Evolutionary conservation across 2,797 vertebrate genomes (phyloP).

Genomic region (Scleropages formosus): DNA sequence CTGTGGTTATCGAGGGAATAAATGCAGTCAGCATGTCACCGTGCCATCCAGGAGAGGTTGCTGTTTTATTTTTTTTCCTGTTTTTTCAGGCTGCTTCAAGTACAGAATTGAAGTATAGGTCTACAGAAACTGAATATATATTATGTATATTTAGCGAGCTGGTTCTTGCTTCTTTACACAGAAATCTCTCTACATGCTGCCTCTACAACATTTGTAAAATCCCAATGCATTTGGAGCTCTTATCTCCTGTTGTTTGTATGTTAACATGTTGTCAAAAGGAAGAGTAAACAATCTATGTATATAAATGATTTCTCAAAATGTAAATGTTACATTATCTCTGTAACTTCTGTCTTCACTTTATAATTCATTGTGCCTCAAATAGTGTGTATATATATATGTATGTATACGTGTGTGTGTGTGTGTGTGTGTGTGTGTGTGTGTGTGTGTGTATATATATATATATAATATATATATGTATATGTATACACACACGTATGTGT

Average conservation of each 20-base stretch:
- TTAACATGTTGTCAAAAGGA: slow-evolving; percentile 57
- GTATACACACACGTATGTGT: too few species aligned
- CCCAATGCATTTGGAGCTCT: slow-evolving; percentile 69
- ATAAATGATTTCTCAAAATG: slow-evolving; percentile 87
- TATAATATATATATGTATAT: slow-evolving; percentile 81
- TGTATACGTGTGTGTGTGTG: slow-evolving; percentile 75
- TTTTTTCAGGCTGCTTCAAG: slow-evolving; percentile 18
- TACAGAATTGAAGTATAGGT: slow-evolving; percentile 28
- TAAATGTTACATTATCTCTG: slow-evolving; percentile 82
- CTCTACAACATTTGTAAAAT: slow-evolving; percentile 58
- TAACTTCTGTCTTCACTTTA: slow-evolving; percentile 72
- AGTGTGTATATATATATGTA: slow-evolving; percentile 82
- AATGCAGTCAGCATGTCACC: slow-evolving; percentile 5
- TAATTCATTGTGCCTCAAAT: slow-evolving; percentile 75
- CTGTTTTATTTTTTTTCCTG: slow-evolving; percentile 5
- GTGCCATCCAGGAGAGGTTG: slow-evolving; percentile 3
- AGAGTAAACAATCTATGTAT: slow-evolving; percentile 73
- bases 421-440: slow-evolving; percentile 78
- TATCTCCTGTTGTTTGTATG: slow-evolving; percentile 74
- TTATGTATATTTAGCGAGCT: slow-evolving; percentile 79
- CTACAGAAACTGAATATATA: slow-evolving; percentile 42
- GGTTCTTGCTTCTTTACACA: slow-evolving; percentile 85
- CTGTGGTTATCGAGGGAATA: slow-evolving; percentile 11
- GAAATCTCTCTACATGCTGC: slow-evolving; percentile 69
- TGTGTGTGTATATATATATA: slow-evolving; percentile 79